These are phyloP conservation scores for Synergus gifuensis DNA, from an alignment of 2,888 invertebrate species.

Conservation along the genomic window DNA sequence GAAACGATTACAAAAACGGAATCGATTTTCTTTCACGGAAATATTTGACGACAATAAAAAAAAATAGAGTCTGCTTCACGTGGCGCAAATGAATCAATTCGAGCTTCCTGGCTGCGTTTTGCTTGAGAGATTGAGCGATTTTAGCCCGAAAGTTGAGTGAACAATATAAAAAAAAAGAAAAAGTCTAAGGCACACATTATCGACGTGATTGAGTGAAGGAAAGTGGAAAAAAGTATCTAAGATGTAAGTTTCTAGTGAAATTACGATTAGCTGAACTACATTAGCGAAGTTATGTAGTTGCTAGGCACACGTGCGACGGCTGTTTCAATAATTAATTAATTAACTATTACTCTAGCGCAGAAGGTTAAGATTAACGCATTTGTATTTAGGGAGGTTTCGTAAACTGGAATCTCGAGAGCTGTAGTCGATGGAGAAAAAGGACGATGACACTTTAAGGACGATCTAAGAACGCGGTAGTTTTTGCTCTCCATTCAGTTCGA, in stretches of 20 bases:
- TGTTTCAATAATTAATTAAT: slow-evolving; percentile 71
- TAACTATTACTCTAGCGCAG: slow-evolving; percentile 41
- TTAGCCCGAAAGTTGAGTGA: slow-evolving; percentile 1
- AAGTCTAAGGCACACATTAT: slow-evolving; percentile 14
- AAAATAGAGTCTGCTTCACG: slow-evolving; percentile 52
- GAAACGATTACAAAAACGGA: neutral
- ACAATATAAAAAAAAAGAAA: slow-evolving; percentile 14
- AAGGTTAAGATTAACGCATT: slow-evolving; percentile 59
- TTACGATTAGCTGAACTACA: slow-evolving; percentile 63
- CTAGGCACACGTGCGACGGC: slow-evolving; percentile 73
- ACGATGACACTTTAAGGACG: slow-evolving; percentile 49
- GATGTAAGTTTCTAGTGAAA: slow-evolving; percentile 73
- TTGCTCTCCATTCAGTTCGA: slow-evolving; percentile 59
- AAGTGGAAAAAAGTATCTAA: slow-evolving; percentile 67
- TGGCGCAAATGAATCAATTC: slow-evolving; percentile 52
- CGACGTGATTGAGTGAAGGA: slow-evolving; percentile 47
- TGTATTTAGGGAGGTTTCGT: slow-evolving; percentile 59
- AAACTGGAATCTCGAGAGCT: slow-evolving; percentile 52
- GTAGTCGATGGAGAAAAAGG: slow-evolving; percentile 47
- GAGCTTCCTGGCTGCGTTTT: slow-evolving; percentile 1
- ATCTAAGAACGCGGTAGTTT: slow-evolving; percentile 61
- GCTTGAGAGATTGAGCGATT: slow-evolving; percentile 9
- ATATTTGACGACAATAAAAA: slow-evolving; percentile 44
- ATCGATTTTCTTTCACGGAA: slow-evolving; percentile 12
- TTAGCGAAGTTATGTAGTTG: slow-evolving; percentile 75